Percentiles rank a stretch among this genome's conserved stretches.
Conservation (phyloP, 1,140 invertebrate species). For the Bombus pascuorum region DNA sequence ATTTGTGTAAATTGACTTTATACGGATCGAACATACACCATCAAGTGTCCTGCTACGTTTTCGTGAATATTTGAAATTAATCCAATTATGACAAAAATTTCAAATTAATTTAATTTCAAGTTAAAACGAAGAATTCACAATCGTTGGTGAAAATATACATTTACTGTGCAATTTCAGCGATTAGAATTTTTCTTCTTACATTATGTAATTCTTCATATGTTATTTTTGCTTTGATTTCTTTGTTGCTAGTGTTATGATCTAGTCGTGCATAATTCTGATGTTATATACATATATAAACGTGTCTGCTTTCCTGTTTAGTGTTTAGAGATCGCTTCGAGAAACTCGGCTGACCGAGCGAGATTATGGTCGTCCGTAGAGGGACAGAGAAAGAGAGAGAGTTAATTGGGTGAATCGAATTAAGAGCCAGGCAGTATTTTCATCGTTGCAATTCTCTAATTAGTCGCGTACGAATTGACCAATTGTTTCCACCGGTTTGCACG, state of each 20-base stretch:
- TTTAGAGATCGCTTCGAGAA: neutral
- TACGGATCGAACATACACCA: neutral
- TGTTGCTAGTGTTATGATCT: neutral
- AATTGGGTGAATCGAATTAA: constrained; percentile 81
- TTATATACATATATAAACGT: neutral
- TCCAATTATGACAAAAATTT: too few relatives aligned
- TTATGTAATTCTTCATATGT: too few relatives aligned
- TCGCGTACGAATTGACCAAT: constrained; percentile 77
- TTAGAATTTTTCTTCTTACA: too few relatives aligned
- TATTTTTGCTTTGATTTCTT: neutral
- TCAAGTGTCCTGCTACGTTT: too few relatives aligned
- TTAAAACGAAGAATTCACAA: too few relatives aligned
- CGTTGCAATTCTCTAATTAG: constrained; percentile 75
- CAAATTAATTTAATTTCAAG: too few relatives aligned
- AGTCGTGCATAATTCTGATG: neutral
- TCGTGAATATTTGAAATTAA: too few relatives aligned
- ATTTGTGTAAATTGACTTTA: neutral
- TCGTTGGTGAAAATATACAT: too few relatives aligned
- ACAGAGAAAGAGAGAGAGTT: constrained; percentile 11
- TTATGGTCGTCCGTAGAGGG: too few relatives aligned
- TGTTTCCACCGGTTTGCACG: constrained; percentile 75
- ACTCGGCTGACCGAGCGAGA: neutral
- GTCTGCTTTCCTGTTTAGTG: neutral
- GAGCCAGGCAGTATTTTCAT: constrained; percentile 72
- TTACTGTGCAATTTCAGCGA: too few relatives aligned